Base-by-base conservation (phyloP, 2,888 invertebrate genomes). In the Heliconius erato region DNA sequence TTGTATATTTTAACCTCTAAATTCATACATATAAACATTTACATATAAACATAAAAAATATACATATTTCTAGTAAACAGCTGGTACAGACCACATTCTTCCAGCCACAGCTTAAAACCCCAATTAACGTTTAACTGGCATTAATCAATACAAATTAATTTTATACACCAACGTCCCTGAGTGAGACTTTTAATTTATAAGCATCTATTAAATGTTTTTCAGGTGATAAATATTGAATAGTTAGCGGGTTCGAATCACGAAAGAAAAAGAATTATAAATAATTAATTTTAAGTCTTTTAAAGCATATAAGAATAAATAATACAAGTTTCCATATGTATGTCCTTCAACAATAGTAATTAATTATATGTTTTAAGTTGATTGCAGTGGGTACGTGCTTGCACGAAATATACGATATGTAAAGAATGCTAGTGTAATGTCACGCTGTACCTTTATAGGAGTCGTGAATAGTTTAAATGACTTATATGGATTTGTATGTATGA, bases 321-420 rank as follows among this genome's bases (percentile, higher is more conserved):
- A 54, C 19, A 23, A 9, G 54, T 54, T 54, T 54, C 23, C 54
- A 54, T 54, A 54, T 49, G 44, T 49, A 4, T 54, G n/a, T 32
- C n/a, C 40, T 40, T 63, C 19, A 26, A 9, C 3, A 54, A 19
- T 54, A 77, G 44, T 65, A 40, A 77, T 65, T 67, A 77, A 67
- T 67, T 78, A 26, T 78, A 28, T 12, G 4, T 44, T 49, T 68
- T 40, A 78, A 35, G 49, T 78, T 49, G 3, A 78, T 63, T 49
- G 44, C 67, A 44, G 63, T 32, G 1, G 23, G 28, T 67, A 78
- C 68, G 67, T 49, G 40, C 78, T 67, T 68, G 78, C 68, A 78
- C 78, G 78, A 68, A 32, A 68, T 78, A 6, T 67, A 28, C 67
- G 12, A 78, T 68, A 78, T 68, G 78, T 19, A 32, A 68, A 78